These are phyloP conservation scores for Atractosteus spatula DNA, from an alignment of 2,113 vertebrate species.

Conservation along the genomic window DNA sequence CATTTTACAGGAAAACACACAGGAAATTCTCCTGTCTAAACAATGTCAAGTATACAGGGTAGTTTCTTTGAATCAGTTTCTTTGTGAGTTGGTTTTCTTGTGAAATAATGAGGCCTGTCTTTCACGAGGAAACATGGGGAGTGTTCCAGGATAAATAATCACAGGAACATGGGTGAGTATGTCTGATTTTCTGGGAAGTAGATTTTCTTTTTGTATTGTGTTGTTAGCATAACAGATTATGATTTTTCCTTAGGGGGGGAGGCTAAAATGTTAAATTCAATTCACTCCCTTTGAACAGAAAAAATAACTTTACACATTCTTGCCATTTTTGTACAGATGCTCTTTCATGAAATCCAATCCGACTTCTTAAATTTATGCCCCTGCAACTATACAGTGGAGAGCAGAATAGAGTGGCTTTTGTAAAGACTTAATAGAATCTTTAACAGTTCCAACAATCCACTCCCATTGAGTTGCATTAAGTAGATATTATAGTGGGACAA, in stretches of 20 bases:
- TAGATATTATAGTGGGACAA: constrained; percentile 96
- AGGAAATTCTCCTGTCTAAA: not conserved
- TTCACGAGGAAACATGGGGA: not conserved
- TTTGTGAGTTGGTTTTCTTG: not conserved
- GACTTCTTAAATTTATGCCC: constrained; percentile 68
- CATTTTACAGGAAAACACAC: not conserved
- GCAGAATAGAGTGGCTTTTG: constrained; percentile 81
- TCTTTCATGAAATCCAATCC: constrained; percentile 60
- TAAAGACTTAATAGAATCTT: constrained; percentile 98
- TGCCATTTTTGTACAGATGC: constrained; percentile 56
- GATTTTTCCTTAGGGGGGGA: constrained; percentile 10
- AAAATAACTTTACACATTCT: constrained; percentile 53
- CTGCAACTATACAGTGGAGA: constrained; percentile 72
- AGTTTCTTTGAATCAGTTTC: no score
- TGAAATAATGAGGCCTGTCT: no score
- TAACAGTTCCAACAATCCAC: constrained; percentile 92
- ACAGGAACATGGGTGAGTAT: no score
- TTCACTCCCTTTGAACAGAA: not conserved
- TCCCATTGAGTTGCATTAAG: constrained; percentile 97
- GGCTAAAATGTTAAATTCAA: constrained; percentile 24
- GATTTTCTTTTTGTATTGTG: not conserved
- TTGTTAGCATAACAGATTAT: not conserved
- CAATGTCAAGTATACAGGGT: not conserved
- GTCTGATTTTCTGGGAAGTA: not conserved
- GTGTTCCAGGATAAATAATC: not conserved